phyloP scores from a whole-genome alignment of 1,140 invertebrate species.

The Drosophila asahinai region DNA sequence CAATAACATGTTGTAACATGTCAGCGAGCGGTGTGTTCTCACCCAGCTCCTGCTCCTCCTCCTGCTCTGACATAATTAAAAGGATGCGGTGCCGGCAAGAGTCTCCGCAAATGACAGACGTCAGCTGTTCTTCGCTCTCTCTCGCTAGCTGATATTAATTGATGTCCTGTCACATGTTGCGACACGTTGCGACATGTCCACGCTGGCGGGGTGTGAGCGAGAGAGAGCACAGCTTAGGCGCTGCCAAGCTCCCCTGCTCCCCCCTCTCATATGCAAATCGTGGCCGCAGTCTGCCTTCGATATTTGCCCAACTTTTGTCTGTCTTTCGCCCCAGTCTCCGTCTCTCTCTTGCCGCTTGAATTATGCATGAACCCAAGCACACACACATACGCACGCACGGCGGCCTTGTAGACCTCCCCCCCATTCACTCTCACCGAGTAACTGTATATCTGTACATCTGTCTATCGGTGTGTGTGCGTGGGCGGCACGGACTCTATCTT shows the following conservation, averaged over 20 bases:
- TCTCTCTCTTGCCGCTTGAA: conserved; percentile 41
- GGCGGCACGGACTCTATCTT: conserved; percentile 63
- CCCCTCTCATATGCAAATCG: conserved; percentile 57
- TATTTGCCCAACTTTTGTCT: conserved; percentile 72
- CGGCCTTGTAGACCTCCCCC: conserved; percentile 52
- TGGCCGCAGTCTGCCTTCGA: conserved; percentile 39
- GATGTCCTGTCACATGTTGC: conserved; percentile 42
- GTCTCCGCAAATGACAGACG: conserved; percentile 39
- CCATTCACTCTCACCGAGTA: conserved; percentile 2
- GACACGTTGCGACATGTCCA: conserved; percentile 7
- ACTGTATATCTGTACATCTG: conserved; percentile 17
- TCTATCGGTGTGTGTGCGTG: conserved; percentile 2
- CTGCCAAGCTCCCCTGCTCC: neutral
- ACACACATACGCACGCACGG: conserved; percentile 61
- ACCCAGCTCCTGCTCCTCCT: conserved; percentile 11
- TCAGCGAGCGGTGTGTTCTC: conserved; percentile 57
- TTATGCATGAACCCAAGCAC: conserved; percentile 68
- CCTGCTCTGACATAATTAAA: conserved; percentile 28
- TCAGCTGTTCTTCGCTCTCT: conserved; percentile 32
- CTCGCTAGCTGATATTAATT: conserved; percentile 51
- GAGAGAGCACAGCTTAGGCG: conserved; percentile 32
- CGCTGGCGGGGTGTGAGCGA: neutral
- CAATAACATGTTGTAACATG: conserved; percentile 69
- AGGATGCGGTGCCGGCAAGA: conserved; percentile 25
- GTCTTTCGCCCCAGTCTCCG: conserved; percentile 24